Percentiles rank a stretch among this genome's conserved stretches.
Conservation (phyloP, 2,797 vertebrate genomes). For the Alexandromys oeconomus region DNA sequence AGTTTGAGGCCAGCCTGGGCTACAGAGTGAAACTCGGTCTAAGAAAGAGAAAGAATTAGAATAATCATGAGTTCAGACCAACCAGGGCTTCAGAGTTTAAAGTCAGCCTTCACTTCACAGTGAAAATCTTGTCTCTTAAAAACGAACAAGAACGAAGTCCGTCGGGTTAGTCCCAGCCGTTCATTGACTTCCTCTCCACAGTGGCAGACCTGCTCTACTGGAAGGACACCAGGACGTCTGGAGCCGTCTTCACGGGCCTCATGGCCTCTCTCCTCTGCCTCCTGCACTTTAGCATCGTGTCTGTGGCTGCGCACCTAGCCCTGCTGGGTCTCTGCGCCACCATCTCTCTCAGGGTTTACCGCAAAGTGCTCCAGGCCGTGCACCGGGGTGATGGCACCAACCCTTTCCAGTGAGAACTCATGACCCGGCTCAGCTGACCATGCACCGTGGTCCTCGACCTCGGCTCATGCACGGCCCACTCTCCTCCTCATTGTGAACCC, state of each 20-base stretch:
- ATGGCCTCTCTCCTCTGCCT: conserved; percentile 94
- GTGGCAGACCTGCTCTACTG: conserved; percentile 95
- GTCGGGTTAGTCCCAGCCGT: background rate
- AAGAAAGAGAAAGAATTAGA: background rate
- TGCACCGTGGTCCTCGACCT: background rate
- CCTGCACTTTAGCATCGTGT: conserved; percentile 95
- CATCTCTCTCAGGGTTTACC: conserved; percentile 93
- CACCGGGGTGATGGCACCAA: conserved; percentile 91
- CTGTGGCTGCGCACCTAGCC: conserved; percentile 91
- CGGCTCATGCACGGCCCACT: too few relatives aligned
- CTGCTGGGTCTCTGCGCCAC: conserved; percentile 92
- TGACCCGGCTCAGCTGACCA: background rate
- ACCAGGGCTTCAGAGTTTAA: background rate
- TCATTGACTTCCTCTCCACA: conserved; percentile 47
- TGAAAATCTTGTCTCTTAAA: background rate
- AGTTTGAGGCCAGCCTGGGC: background rate
- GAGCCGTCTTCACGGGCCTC: conserved; percentile 91
- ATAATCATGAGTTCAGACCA: background rate
- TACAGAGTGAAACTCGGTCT: background rate
- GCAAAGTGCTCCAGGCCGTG: conserved; percentile 89
- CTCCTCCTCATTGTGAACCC: background rate
- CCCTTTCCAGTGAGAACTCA: conserved; percentile 92
- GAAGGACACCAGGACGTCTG: conserved; percentile 92
- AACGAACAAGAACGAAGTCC: background rate
- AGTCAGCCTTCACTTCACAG: background rate